These are phyloP conservation scores for Charaxes varanes DNA, from an alignment of 1,140 invertebrate species.

Conservation along the genomic window DNA sequence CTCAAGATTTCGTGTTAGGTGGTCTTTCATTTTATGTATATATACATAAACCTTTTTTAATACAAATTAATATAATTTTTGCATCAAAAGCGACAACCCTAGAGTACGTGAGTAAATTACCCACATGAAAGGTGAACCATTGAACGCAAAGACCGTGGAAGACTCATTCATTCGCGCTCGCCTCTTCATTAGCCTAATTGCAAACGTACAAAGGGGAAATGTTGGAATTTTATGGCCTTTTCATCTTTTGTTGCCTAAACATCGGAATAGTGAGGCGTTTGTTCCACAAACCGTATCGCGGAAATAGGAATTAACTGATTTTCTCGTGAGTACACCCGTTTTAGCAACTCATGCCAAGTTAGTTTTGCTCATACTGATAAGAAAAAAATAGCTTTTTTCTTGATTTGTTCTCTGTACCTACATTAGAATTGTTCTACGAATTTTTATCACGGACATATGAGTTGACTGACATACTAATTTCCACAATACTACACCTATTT, in stretches of 20 bases:
- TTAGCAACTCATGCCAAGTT: neutral
- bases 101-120: slow-evolving; percentile 53
- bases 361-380: too few species aligned
- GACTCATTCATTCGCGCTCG: slow-evolving; percentile 54
- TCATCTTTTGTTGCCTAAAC: slow-evolving; percentile 65
- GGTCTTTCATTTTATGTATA: too few species aligned
- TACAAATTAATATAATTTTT: too few species aligned
- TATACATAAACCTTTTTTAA: slow-evolving; percentile 7
- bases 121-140: slow-evolving; percentile 62
- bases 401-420: too few species aligned
- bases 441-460: too few species aligned
- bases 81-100: slow-evolving; percentile 11
- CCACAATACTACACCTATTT: too few species aligned
- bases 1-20: too few species aligned
- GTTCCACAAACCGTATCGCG: slow-evolving; percentile 11
- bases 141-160: slow-evolving; percentile 53
- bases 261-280: slow-evolving; percentile 33
- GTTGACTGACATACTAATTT: too few species aligned
- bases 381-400: too few species aligned
- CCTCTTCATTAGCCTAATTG: slow-evolving; percentile 71
- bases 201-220: slow-evolving; percentile 58
- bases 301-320: neutral
- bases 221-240: slow-evolving; percentile 65
- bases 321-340: neutral
- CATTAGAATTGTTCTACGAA: too few species aligned